These are phyloP conservation scores for Limnephilus rhombicus DNA, from an alignment of 2,888 invertebrate genomes.

Conservation along the genomic window DNA sequence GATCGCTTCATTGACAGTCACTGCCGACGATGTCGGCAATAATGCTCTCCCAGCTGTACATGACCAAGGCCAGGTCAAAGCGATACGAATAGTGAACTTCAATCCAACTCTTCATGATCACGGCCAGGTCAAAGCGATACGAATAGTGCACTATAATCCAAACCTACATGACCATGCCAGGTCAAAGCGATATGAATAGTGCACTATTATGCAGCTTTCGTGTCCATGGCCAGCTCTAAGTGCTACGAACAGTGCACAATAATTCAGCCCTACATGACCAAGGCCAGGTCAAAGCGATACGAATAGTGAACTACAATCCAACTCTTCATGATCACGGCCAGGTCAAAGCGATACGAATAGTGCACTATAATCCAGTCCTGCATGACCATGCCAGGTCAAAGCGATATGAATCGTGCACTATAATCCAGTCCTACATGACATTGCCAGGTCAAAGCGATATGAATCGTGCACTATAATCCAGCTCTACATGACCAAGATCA, in stretches of 20 bases:
- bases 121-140: not conserved
- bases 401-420: not conserved
- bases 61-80: not conserved
- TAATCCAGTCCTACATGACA: not conserved
- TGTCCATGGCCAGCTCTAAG: not conserved
- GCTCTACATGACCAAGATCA: not conserved
- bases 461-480: not conserved
- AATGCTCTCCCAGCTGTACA: constrained; percentile 42
- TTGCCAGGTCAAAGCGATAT: too few species aligned
- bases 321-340: not conserved
- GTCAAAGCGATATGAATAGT: not conserved
- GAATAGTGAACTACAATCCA: not conserved
- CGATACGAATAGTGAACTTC: constrained; percentile 16
- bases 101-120: not conserved
- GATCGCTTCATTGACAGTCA: constrained; percentile 54
- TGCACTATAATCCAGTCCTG: not conserved
- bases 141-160: not conserved
- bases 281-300: constrained; percentile 2
- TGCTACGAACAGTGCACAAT: not conserved
- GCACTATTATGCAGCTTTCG: not conserved
- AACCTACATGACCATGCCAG: not conserved
- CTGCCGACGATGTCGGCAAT: constrained; percentile 51
- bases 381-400: not conserved
- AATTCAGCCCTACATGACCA: not conserved
- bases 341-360: constrained; percentile 12